Evolutionary conservation across 2,113 vertebrate species (phyloP).

Genomic region (Neopipo cinnamomea): DNA sequence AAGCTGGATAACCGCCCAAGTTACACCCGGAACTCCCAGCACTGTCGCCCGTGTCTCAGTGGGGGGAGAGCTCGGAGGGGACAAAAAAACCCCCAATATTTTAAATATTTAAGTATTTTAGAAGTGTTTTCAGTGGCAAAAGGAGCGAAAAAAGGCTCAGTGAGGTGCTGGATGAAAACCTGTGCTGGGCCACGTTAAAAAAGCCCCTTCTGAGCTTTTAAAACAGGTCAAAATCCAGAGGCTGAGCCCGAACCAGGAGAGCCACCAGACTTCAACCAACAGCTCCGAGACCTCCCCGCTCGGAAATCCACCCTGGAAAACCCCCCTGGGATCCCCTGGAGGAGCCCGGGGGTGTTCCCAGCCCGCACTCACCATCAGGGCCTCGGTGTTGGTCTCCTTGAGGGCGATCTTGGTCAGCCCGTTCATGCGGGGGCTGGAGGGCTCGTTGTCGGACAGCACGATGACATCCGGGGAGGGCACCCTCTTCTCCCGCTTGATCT

Average conservation of each 20-base stretch:
- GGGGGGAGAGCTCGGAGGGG: background rate
- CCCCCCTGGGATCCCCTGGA: background rate
- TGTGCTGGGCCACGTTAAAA: no score
- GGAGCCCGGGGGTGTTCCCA: background rate
- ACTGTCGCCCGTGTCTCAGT: background rate
- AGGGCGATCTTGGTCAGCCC: conserved; percentile 79
- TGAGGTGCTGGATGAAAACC: no score
- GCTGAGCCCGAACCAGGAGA: background rate
- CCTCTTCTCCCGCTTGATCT: conserved; percentile 83
- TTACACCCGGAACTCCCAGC: background rate
- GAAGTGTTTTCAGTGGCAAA: background rate
- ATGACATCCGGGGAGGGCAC: conserved; percentile 90
- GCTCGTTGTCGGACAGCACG: conserved; percentile 91
- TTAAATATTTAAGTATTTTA: background rate
- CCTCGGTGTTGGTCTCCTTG: conserved; percentile 85
- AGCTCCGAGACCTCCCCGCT: background rate
- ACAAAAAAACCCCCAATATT: background rate
- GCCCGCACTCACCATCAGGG: conserved; percentile 84
- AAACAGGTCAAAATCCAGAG: background rate
- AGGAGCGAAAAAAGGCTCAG: background rate
- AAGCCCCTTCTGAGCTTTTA: background rate
- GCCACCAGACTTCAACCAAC: background rate
- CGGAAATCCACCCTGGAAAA: background rate
- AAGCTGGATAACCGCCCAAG: background rate
- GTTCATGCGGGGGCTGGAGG: conserved; percentile 89